Percentiles rank a stretch among this genome's conserved stretches.
These are phyloP conservation scores for Leucosticte australis DNA, from an alignment of 2,113 vertebrate species.

Conservation along the genomic window DNA sequence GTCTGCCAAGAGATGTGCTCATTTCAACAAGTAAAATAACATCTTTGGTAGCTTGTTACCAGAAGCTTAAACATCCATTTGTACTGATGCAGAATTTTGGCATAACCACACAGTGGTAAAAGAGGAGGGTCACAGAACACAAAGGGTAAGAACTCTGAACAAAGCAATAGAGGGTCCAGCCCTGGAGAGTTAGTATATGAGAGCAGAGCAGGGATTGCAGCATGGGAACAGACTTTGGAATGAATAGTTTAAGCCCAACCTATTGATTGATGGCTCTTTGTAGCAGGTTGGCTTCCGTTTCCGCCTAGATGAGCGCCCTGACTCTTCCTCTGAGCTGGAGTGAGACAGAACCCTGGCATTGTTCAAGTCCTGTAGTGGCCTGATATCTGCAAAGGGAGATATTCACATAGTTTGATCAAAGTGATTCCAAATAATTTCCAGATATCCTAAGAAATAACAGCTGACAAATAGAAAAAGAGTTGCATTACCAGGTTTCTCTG, in stretches of 20 bases:
- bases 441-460: neutral
- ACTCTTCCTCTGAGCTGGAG: neutral
- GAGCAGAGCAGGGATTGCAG: neutral
- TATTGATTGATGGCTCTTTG: conserved; percentile 41
- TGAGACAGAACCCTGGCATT: neutral
- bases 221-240: neutral
- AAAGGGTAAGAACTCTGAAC: neutral
- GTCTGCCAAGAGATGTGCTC: neutral
- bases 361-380: conserved; percentile 51
- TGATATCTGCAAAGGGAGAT: conserved; percentile 30
- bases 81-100: neutral
- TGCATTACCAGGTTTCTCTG: neutral
- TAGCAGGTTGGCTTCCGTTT: conserved; percentile 29
- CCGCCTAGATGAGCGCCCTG: neutral
- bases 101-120: neutral
- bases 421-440: neutral
- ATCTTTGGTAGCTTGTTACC: neutral
- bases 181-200: neutral
- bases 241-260: conserved; percentile 13
- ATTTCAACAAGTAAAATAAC: neutral
- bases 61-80: neutral
- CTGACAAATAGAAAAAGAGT: neutral
- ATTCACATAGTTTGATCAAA: neutral
- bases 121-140: neutral
- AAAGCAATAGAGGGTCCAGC: neutral